Conservation (phyloP, 2,888 invertebrate genomes). For the Cheilosia scutellata region DNA sequence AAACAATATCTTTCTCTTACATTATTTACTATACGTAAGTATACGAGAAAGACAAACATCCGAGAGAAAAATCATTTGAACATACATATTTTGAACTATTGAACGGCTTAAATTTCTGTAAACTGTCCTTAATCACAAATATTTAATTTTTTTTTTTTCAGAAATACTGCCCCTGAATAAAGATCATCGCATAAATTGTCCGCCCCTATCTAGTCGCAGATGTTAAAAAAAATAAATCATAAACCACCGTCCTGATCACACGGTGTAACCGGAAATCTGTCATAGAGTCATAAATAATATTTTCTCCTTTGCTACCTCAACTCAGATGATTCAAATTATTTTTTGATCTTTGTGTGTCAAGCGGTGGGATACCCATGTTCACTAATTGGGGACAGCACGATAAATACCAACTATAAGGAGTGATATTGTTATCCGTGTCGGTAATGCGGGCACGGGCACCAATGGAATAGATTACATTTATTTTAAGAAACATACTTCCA, state of each 20-base stretch:
- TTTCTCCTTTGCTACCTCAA: constrained; percentile 59
- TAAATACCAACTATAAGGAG: constrained; percentile 51
- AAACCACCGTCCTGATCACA: constrained; percentile 28
- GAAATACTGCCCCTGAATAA: neutral
- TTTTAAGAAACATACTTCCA: constrained; percentile 61
- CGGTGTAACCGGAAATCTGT: constrained; percentile 65
- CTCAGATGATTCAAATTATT: constrained; percentile 50
- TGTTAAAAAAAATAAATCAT: constrained; percentile 31
- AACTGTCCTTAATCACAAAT: constrained; percentile 17
- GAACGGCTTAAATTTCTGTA: neutral
- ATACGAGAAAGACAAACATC: no score
- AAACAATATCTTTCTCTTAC: no score
- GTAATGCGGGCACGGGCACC: constrained; percentile 70
- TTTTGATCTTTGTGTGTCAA: constrained; percentile 58
- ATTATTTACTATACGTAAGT: no score
- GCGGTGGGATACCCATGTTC: constrained; percentile 48
- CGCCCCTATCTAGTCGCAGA: constrained; percentile 41
- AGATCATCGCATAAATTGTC: constrained; percentile 42
- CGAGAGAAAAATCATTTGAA: no score
- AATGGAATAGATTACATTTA: constrained; percentile 65
- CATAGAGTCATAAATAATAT: constrained; percentile 67
- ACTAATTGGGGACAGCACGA: constrained; percentile 66
- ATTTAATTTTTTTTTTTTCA: neutral
- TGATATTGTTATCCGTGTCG: constrained; percentile 47
- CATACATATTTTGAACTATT: no score